Evolutionary conservation across 2,113 vertebrate genomes (phyloP).

Genomic region (Psephotus haematonotus): DNA sequence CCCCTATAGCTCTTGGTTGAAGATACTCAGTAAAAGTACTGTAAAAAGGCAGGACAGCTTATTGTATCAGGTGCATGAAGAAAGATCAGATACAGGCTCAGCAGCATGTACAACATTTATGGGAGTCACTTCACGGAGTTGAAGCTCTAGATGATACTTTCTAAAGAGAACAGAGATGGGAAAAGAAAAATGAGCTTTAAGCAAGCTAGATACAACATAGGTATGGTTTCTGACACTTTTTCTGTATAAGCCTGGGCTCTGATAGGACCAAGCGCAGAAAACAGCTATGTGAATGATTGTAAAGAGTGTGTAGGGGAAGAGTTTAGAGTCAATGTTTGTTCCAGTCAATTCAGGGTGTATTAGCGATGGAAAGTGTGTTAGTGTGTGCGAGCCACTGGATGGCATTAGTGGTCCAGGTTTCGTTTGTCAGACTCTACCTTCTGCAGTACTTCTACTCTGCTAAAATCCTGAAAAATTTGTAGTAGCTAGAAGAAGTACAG

Average conservation of each 20-base stretch:
- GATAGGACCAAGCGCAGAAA: background rate
- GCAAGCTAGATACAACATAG: background rate
- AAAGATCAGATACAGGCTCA: background rate
- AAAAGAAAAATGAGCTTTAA: background rate
- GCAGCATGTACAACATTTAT: background rate
- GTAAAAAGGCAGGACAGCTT: background rate
- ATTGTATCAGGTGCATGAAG: background rate
- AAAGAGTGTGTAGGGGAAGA: accelerated
- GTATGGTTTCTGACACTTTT: background rate
- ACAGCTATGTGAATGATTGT: accelerated
- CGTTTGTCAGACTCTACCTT: accelerated
- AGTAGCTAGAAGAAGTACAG: background rate
- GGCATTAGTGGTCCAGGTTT: background rate
- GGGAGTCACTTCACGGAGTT: background rate
- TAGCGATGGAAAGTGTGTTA: background rate
- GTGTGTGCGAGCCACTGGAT: background rate
- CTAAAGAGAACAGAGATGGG: background rate
- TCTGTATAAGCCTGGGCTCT: background rate
- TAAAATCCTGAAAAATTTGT: background rate
- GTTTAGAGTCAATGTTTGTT: background rate
- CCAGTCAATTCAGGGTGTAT: background rate
- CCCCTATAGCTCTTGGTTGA: background rate
- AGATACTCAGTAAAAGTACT: background rate
- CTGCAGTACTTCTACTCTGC: background rate
- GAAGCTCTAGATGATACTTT: background rate